Evolutionary conservation across 2,113 vertebrate species (phyloP).

Genomic region (Anguilla japonica): DNA sequence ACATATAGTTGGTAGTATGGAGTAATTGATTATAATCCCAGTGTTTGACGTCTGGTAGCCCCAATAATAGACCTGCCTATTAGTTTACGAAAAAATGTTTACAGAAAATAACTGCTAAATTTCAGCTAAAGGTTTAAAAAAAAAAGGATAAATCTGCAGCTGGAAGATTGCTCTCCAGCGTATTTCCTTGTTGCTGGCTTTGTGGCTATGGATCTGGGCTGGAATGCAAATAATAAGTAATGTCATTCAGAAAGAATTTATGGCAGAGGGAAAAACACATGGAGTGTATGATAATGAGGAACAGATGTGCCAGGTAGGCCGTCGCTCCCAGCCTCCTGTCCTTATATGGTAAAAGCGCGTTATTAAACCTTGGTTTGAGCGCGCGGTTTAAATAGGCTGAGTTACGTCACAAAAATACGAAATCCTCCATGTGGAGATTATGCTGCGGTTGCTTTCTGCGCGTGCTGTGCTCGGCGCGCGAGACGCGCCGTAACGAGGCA

Average conservation of each 20-base stretch:
- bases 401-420: neutral
- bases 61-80: too few relatives aligned
- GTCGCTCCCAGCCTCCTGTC: neutral
- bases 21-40: neutral
- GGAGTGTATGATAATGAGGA: conserved; percentile 30
- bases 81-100: neutral
- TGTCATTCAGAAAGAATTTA: conserved; percentile 45
- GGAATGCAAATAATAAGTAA: conserved; percentile 43
- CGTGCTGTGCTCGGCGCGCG: neutral
- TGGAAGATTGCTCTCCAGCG: neutral
- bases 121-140: neutral
- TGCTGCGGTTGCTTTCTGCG: neutral
- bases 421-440: neutral
- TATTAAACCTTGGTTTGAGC: neutral
- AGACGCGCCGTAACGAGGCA: neutral
- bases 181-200: neutral
- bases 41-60: neutral
- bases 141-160: neutral
- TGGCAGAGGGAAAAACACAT: conserved; percentile 22
- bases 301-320: conserved; percentile 42
- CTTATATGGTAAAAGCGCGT: conserved; percentile 32
- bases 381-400: neutral
- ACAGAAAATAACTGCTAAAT: neutral
- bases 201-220: conserved; percentile 25
- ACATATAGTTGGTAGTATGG: neutral